phyloP scores from a whole-genome alignment of 2,113 vertebrate genomes.

The Thinocorus orbignyianus region DNA sequence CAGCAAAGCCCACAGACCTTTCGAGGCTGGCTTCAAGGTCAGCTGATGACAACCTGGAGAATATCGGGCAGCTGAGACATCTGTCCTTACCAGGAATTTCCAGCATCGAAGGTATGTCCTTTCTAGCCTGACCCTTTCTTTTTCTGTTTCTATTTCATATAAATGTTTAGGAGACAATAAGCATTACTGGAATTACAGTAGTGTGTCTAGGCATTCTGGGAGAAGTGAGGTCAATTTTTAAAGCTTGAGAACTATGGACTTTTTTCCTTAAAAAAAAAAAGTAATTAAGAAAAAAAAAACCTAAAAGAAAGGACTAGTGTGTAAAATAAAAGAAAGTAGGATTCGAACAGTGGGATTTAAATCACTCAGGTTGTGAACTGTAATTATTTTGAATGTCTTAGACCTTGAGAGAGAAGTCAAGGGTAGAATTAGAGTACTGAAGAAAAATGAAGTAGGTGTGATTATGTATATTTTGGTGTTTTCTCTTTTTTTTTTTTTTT shows the following conservation, averaged over 20 bases:
- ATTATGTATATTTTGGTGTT: background rate
- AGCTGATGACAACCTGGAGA: slow-evolving; percentile 49
- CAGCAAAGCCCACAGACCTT: slow-evolving; percentile 66
- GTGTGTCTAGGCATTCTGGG: background rate
- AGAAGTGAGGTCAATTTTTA: background rate
- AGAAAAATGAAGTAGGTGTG: background rate
- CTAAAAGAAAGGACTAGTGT: background rate
- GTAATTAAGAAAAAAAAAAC: background rate
- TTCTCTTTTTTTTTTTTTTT: background rate
- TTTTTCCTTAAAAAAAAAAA: background rate
- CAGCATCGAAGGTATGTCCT: slow-evolving; percentile 69
- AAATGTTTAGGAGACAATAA: background rate
- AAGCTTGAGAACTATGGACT: background rate
- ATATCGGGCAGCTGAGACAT: slow-evolving; percentile 36
- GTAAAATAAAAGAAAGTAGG: background rate
- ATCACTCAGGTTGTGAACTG: background rate
- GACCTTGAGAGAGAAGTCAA: background rate
- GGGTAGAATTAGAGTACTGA: background rate
- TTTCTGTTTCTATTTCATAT: background rate
- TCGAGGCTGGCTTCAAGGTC: slow-evolving; percentile 65
- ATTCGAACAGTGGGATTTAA: background rate
- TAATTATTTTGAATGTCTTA: background rate
- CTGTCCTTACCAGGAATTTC: slow-evolving; percentile 73
- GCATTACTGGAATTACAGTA: background rate
- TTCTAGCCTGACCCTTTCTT: background rate